Conservation (phyloP, 2,888 invertebrate genomes). For the Aleiodes testaceus region DNA sequence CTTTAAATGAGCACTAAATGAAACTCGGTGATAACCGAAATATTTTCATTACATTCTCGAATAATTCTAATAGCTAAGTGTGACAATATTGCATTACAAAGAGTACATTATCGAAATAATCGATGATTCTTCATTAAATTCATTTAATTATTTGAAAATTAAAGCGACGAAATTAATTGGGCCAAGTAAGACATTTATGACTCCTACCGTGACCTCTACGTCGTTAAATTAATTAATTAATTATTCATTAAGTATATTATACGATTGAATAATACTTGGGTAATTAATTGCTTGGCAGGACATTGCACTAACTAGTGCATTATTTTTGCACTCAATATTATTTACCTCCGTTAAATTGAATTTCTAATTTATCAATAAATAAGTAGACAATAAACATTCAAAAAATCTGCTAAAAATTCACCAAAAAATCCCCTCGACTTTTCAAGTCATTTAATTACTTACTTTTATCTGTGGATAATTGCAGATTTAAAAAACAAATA, state of each 20-base stretch:
- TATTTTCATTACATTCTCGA: neutral
- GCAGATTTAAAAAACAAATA: neutral
- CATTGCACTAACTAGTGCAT: constrained; percentile 61
- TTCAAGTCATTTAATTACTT: neutral
- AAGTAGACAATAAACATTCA: constrained; percentile 7
- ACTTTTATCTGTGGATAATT: constrained; percentile 10
- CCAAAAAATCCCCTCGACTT: neutral
- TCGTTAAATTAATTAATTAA: constrained; percentile 32
- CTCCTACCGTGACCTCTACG: constrained; percentile 40
- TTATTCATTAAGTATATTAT: constrained; percentile 9
- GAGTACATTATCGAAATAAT: neutral
- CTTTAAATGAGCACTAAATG: neutral
- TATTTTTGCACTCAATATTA: constrained; percentile 39
- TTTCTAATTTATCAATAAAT: constrained; percentile 34
- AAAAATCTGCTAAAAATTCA: neutral
- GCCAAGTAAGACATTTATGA: constrained; percentile 43
- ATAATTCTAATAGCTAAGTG: constrained; percentile 14
- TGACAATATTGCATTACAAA: constrained; percentile 10
- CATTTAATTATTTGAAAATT: constrained; percentile 23
- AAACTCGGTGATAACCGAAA: neutral
- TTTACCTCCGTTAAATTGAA: constrained; percentile 45
- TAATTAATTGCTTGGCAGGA: constrained; percentile 64
- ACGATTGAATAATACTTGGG: constrained; percentile 50
- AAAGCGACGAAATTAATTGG: constrained; percentile 33
- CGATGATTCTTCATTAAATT: neutral